These are phyloP conservation scores for Trinectes maculatus DNA, from an alignment of 2,113 vertebrate species.

Conservation along the genomic window DNA sequence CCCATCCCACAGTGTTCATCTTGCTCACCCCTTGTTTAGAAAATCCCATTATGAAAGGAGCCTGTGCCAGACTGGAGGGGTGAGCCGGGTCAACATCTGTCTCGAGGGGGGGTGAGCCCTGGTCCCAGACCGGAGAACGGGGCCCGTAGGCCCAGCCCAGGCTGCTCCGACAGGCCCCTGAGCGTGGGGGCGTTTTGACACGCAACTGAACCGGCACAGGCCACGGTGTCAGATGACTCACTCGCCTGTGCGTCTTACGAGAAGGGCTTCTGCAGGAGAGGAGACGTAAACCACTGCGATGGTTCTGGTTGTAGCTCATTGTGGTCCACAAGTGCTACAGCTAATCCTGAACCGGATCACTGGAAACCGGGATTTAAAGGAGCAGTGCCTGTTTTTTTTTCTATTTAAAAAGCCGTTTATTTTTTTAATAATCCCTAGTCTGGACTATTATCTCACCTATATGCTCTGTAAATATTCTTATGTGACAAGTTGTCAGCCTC, in stretches of 20 bases:
- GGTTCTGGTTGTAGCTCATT: slow-evolving; percentile 24
- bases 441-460: slow-evolving; percentile 66
- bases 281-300: slow-evolving; percentile 42
- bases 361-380: not conserved
- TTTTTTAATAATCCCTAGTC: slow-evolving; percentile 38
- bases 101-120: slow-evolving; percentile 55
- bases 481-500: slow-evolving; percentile 73
- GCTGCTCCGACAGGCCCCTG: slow-evolving; percentile 67
- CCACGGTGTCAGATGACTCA: slow-evolving; percentile 72
- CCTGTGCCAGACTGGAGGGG: slow-evolving; percentile 76
- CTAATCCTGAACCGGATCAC: slow-evolving; percentile 2
- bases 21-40: slow-evolving; percentile 78
- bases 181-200: slow-evolving; percentile 71
- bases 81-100: slow-evolving; percentile 82
- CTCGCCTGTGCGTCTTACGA: slow-evolving; percentile 46
- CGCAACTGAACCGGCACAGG: slow-evolving; percentile 67
- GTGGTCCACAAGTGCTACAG: slow-evolving; percentile 24
- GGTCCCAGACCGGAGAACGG: slow-evolving; percentile 46
- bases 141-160: slow-evolving; percentile 49
- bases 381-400: not conserved
- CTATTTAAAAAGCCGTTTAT: slow-evolving; percentile 32
- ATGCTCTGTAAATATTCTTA: slow-evolving; percentile 66
- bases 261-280: slow-evolving; percentile 41
- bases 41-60: slow-evolving; percentile 78
- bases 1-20: slow-evolving; percentile 59